Evolutionary conservation across 2,797 vertebrate genomes (phyloP), one percentile per base, ranked within the genome.

Genomic region (Microhierax caerulescens): DNA sequence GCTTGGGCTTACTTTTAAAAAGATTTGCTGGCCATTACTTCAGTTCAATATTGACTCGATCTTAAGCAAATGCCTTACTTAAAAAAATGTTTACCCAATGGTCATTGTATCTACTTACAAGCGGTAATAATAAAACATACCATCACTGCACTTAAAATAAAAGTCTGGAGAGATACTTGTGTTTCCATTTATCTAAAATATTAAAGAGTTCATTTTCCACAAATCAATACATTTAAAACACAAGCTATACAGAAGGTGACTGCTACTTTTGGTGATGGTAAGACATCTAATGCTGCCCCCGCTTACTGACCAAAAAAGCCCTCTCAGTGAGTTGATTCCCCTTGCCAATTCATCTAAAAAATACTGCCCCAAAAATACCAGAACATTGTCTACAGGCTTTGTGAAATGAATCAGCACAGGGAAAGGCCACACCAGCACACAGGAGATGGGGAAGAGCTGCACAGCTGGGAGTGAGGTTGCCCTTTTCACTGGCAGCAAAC

Each of bases 151-250:
- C 85, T 90, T 88, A 88, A 89, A 93, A 81, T 73, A 93, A 87
- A 88, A 59, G 41, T 72, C 79, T 59, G 36, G 70, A 79, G 59
- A 91, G 27, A 79, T 47, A 43, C 28, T 86, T 86, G 14, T 20
- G 23, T 64, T 87, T 80, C 96, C 86, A 93, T 63, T 93, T 91
- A 77, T 18, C 75, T 96, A 93, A 96, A 97, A 93, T 95, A 96
- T 92, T 96, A 15, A 96, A 76, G 74, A 87, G 67, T 41, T 87
- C 5, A 0, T 67, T 92, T 92, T 63, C 88, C 70, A 82, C 63
- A 60, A 65, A 96, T 96, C 95, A 87, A 94, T 93, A 41, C 21
- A 39, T 88, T 91, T 77, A 51, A 65, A 97, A 65, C 27, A 63
- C n/a, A 61, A 65, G 50, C 6, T 87, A 94, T 56, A 36, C 67